Base-by-base conservation (phyloP, 2,888 invertebrate genomes). In the Fabriciana adippe region DNA sequence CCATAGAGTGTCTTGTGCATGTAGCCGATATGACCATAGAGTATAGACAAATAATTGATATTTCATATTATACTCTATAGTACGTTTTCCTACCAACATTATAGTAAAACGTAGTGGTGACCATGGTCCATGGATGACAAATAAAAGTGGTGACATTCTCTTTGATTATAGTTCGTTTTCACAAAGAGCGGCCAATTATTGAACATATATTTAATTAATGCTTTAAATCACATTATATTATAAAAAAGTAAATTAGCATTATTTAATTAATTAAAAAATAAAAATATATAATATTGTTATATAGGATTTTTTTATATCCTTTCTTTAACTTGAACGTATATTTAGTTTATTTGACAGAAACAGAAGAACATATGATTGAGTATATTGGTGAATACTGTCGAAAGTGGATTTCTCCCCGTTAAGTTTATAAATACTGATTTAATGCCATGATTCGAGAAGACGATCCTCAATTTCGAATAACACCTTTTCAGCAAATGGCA, bases 401-500 rank as follows among this genome's bases (percentile, higher is more conserved):
- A 53, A 54, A 21, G 13, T 26, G 60, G 35, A 55, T 61, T 55
- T 61, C 65, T 57, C 41, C 35, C 69, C 55, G 68, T 72, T 72
- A 59, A 65, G 54, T 56, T 57, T 41, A 60, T 60, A 67, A 68
- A 72, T 75, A 74, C 21, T 66, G 56, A 67, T 62, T 67, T 48
- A 76, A 75, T 75, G 79, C 78, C 76, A 90, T 91, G 90, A 92
- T 92, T 80, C 89, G 91, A 61, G 92, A 92, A 87, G 96, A 97
- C 81, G 97, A 97, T 84, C 96, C 96, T 4, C 93, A 94, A 77
- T 97, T 95, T 87, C 93, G 96, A 71, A 97, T 96, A 69, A 96
- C 95, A 72, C 95, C 96, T 0, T 81, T 94, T 70, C 97, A 97
- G 85, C 97, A 97, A 93, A 96, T 97, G 94, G 93, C 95, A 78